These are phyloP conservation scores for Schizothorax lantsangensis DNA, from an alignment of 2,797 vertebrate species.

Conservation along the genomic window DNA sequence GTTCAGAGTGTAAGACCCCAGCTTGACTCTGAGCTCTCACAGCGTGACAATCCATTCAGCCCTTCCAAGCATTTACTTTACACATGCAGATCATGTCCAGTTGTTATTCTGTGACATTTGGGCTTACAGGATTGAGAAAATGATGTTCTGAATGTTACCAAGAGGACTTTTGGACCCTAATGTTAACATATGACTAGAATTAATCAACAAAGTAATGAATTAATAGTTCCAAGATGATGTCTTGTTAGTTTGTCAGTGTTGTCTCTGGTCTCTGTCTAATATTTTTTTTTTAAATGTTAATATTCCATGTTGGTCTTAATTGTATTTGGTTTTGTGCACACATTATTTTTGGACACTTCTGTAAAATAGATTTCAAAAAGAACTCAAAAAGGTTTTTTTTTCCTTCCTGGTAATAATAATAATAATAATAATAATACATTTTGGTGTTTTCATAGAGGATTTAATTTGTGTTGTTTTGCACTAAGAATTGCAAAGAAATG, in stretches of 20 bases:
- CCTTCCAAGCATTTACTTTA: conserved; percentile 7
- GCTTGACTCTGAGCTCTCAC: conserved; percentile 11
- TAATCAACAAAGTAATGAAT: neutral
- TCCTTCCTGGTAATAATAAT: neutral
- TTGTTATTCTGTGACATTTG: conserved; percentile 2
- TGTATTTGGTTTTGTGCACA: neutral
- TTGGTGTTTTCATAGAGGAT: neutral
- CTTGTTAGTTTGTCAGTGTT: neutral
- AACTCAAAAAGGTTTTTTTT: neutral
- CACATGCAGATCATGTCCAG: conserved; percentile 17
- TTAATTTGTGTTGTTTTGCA: neutral
- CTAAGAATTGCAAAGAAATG: neutral
- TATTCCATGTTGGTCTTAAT: neutral
- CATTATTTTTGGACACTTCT: neutral
- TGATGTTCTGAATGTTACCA: neutral
- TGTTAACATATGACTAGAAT: neutral
- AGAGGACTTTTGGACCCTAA: neutral
- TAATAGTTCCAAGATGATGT: neutral
- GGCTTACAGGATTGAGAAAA: neutral
- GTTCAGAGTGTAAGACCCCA: conserved; percentile 43
- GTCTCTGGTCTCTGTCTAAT: neutral
- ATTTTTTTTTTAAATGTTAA: neutral
- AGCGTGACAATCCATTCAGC: conserved; percentile 37
- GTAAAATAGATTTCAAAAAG: neutral
- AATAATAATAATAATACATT: neutral